phyloP scores from a whole-genome alignment of 2,888 invertebrate species.

The Catocala fraxini region DNA sequence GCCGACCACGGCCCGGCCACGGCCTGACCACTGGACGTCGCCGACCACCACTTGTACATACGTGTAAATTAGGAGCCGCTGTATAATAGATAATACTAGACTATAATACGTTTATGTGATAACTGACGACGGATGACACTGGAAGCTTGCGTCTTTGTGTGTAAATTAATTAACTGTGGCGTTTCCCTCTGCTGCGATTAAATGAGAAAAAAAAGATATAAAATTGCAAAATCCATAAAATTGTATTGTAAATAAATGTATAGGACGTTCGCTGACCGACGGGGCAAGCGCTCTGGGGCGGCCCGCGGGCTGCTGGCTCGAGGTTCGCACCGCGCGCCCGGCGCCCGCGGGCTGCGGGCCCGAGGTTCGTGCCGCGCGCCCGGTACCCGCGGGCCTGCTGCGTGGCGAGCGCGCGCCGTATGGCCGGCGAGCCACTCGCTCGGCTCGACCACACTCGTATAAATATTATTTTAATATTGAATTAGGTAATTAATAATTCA shows the following conservation, averaged over 20 bases:
- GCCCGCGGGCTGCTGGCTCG: not conserved
- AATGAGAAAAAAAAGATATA: conserved; percentile 29
- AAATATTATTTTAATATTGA: not conserved
- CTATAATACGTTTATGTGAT: conserved; percentile 38
- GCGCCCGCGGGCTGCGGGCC: not conserved
- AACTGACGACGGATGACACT: conserved; percentile 39
- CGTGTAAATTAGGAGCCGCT: conserved; percentile 26
- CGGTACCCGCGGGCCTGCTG: too few species aligned
- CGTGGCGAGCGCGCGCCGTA: not conserved
- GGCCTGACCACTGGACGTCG: conserved; percentile 9
- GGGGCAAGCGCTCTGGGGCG: not conserved
- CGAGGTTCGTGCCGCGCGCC: not conserved
- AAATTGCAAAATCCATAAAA: conserved; percentile 40
- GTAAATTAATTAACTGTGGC: conserved; percentile 31
- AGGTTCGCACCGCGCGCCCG: not conserved
- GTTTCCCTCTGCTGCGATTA: conserved; percentile 26
- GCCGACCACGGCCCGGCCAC: conserved; percentile 6
- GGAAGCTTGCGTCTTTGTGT: conserved; percentile 34
- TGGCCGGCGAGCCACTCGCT: conserved; percentile 7
- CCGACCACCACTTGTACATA: conserved; percentile 34
- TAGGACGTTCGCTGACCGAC: conserved; percentile 18
- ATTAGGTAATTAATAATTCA: too few species aligned
- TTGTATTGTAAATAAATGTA: conserved; percentile 53
- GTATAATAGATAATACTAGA: conserved; percentile 38
- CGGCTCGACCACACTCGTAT: not conserved